Base-by-base conservation (phyloP, 2,888 invertebrate genomes). In the Epinotia ramella region DNA sequence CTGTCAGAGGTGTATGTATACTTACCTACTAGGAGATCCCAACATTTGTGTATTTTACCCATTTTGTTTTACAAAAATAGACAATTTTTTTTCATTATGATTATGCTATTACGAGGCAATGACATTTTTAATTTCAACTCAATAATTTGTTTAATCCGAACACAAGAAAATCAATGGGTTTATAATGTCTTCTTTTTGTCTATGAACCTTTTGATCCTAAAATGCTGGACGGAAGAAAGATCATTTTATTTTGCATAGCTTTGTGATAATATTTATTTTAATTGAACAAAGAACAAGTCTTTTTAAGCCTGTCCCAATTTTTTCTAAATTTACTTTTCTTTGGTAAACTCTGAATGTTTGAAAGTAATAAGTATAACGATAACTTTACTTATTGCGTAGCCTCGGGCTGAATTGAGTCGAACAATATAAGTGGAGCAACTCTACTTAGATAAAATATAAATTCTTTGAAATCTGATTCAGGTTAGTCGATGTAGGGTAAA, bases 351-450 rank as follows among this genome's bases (percentile, higher is more conserved):
- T 13, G 18, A 66, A 65, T 60, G 24, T 18, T 33, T 66, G 18
- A 18, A 70, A 71, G 75, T 75, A 62, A n/a, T 53, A 53, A n/a
- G 53, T 53, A 60, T 53, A 65, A 16, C 71, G 65, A 60, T 71
- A 75, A 71, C 40, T 70, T 73, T 44, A 44, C 63, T 69, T 75
- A 70, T 70, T 75, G 59, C 70, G 57, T 53, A 49, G 74, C 65
- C 53, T 60, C 59, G 60, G 70, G 70, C 57, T 56, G 40, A 75
- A 60, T 65, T 70, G 59, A 53, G 33, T 20, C 16, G 70, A 70
- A 66, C 65, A 75, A 75, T 64, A 57, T 70, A 71, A 60, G 65
- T 65, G 65, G 49, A 60, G 65, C 40, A 75, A 70, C 53, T 75
- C 18, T 44, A 28, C n/a, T 28, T 9, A 66, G 74, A 74, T 70